Conservation (phyloP, 2,888 invertebrate species). For the Polylopha cassiicola region DNA sequence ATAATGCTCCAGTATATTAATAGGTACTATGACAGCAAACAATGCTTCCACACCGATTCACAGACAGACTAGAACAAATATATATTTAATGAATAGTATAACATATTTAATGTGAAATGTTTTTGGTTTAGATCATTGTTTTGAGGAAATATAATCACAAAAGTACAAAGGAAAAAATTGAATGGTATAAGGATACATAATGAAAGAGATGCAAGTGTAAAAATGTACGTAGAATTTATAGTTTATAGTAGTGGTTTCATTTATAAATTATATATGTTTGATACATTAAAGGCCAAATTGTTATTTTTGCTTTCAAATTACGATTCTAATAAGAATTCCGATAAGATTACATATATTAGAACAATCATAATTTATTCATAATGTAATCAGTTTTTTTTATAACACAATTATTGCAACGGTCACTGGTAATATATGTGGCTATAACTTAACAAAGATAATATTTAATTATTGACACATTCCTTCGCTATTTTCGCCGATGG, state of each 20-base stretch:
- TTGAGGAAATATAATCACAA: constrained; percentile 55
- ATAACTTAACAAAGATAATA: too few relatives aligned
- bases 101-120: constrained; percentile 54
- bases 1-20: constrained; percentile 1
- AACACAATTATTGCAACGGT: too few relatives aligned
- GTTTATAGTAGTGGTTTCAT: constrained; percentile 10
- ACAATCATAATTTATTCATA: too few relatives aligned
- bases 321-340: too few relatives aligned
- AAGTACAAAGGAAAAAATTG: constrained; percentile 61
- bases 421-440: too few relatives aligned
- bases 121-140: constrained; percentile 57
- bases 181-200: constrained; percentile 31
- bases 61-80: constrained; percentile 22
- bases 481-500: too few relatives aligned
- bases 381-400: too few relatives aligned
- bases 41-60: constrained; percentile 15
- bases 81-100: constrained; percentile 16
- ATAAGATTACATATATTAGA: too few relatives aligned
- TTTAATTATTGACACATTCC: too few relatives aligned
- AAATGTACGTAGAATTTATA: constrained; percentile 45
- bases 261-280: constrained; percentile 18
- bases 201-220: constrained; percentile 47
- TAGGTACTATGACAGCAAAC: constrained; percentile 9
- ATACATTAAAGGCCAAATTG: constrained; percentile 7
- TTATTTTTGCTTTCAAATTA: too few relatives aligned